phyloP scores from a whole-genome alignment of 1,140 invertebrate genomes.

The Drosophila prosaltans region DNA sequence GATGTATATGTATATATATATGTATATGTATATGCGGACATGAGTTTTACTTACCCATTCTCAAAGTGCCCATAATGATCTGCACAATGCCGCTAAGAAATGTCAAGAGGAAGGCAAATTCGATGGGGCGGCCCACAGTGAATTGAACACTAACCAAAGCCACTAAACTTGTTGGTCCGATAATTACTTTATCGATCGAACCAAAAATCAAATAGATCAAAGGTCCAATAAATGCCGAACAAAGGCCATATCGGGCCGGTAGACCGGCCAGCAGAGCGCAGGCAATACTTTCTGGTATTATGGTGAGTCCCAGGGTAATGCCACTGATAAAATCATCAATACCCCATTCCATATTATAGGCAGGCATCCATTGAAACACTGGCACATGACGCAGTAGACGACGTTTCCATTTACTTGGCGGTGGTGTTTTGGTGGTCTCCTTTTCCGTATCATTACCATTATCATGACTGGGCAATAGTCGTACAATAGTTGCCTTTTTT shows the following conservation, averaged over 20 bases:
- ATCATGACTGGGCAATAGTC: conserved; percentile 27
- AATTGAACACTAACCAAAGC: conserved; percentile 87
- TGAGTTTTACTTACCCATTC: conserved; percentile 63
- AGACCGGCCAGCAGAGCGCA: conserved; percentile 90
- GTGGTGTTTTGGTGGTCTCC: conserved; percentile 27
- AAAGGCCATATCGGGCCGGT: conserved; percentile 86
- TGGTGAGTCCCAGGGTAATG: conserved; percentile 90
- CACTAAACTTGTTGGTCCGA: conserved; percentile 94
- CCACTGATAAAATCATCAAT: conserved; percentile 89
- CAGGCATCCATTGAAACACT: conserved; percentile 86
- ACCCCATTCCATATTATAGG: conserved; percentile 86
- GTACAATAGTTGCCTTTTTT: conserved; percentile 51
- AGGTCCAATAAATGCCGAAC: conserved; percentile 86
- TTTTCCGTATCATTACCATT: conserved; percentile 26
- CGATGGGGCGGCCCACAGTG: conserved; percentile 88
- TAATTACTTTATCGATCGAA: conserved; percentile 94
- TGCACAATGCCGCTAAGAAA: conserved; percentile 91
- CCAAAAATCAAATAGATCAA: conserved; percentile 95
- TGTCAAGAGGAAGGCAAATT: conserved; percentile 91
- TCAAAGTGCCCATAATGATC: conserved; percentile 87
- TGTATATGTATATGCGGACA: no score
- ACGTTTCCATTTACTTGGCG: conserved; percentile 47
- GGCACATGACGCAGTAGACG: conserved; percentile 54
- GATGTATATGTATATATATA: background rate
- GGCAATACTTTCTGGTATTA: conserved; percentile 93